Evolutionary conservation across 2,113 vertebrate species (phyloP).

Genomic region (Daboia siamensis): DNA sequence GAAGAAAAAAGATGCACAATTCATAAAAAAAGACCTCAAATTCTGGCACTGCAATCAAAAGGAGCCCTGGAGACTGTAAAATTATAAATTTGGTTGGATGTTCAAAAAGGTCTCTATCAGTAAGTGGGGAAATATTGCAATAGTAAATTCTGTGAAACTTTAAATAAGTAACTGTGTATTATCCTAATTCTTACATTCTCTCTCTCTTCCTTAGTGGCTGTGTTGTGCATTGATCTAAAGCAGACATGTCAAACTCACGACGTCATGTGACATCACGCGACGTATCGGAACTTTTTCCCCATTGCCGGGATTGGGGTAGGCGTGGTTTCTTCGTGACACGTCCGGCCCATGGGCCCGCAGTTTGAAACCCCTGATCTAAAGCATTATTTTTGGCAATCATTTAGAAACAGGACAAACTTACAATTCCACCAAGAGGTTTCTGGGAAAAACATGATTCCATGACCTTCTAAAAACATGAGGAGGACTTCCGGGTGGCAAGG

Average conservation of each 20-base stretch:
- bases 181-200: neutral
- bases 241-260: too few relatives aligned
- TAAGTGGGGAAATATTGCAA: neutral
- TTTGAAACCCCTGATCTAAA: constrained; percentile 40
- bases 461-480: neutral
- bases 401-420: neutral
- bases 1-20: neutral
- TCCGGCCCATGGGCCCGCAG: too few relatives aligned
- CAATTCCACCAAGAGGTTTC: neutral
- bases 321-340: too few relatives aligned
- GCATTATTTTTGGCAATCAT: neutral
- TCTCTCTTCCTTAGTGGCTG: constrained; percentile 54
- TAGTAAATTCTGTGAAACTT: neutral
- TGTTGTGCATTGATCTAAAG: constrained; percentile 53
- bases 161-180: neutral
- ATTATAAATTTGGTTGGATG: neutral
- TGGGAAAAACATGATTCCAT: neutral
- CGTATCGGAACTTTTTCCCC: too few relatives aligned
- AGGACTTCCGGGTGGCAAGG: too few relatives aligned
- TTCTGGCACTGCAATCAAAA: neutral
- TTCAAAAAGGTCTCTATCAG: neutral
- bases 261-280: too few relatives aligned
- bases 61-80: too few relatives aligned
- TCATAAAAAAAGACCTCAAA: neutral
- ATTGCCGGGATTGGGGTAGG: too few relatives aligned